These are phyloP conservation scores for Bryconaethiops microstoma DNA, from an alignment of 2,797 vertebrate species.

Conservation along the genomic window DNA sequence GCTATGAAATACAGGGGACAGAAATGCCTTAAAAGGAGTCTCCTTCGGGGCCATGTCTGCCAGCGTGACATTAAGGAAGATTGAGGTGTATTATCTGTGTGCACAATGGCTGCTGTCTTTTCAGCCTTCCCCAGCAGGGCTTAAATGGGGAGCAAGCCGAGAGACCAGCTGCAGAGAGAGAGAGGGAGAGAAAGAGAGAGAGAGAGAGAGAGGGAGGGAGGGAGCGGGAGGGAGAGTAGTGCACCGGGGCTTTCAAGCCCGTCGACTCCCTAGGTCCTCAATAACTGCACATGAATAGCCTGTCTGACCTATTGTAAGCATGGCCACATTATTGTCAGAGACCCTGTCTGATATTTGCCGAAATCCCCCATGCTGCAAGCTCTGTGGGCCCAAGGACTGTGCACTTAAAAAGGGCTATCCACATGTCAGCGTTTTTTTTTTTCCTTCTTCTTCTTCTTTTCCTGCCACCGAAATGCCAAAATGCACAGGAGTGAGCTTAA, in stretches of 20 bases:
- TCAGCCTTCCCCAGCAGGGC: conserved; percentile 63
- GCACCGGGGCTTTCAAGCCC: conserved; percentile 61
- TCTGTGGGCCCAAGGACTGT: conserved; percentile 54
- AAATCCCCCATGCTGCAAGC: conserved; percentile 59
- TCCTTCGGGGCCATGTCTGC: conserved; percentile 62
- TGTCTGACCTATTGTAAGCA: conserved; percentile 71
- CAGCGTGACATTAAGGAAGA: conserved; percentile 76
- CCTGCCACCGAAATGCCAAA: conserved; percentile 37
- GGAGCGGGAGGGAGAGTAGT: conserved; percentile 56
- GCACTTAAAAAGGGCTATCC: conserved; percentile 47
- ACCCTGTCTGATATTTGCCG: conserved; percentile 70
- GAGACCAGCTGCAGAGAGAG: conserved; percentile 33
- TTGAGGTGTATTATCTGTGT: conserved; percentile 75
- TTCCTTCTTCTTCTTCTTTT: not conserved
- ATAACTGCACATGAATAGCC: conserved; percentile 70
- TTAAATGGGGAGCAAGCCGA: conserved; percentile 58
- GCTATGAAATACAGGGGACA: conserved; percentile 31
- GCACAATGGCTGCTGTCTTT: conserved; percentile 75
- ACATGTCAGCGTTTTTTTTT: conserved; percentile 55
- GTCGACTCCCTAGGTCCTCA: conserved; percentile 60
- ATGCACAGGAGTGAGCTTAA: not conserved
- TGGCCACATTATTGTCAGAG: conserved; percentile 68
- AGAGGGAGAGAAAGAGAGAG: conserved; percentile 43
- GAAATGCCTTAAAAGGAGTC: conserved; percentile 52
- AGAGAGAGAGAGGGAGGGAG: conserved; percentile 21